phyloP scores from a whole-genome alignment of 2,888 invertebrate species.

The Ditylenchus weischeri region DNA sequence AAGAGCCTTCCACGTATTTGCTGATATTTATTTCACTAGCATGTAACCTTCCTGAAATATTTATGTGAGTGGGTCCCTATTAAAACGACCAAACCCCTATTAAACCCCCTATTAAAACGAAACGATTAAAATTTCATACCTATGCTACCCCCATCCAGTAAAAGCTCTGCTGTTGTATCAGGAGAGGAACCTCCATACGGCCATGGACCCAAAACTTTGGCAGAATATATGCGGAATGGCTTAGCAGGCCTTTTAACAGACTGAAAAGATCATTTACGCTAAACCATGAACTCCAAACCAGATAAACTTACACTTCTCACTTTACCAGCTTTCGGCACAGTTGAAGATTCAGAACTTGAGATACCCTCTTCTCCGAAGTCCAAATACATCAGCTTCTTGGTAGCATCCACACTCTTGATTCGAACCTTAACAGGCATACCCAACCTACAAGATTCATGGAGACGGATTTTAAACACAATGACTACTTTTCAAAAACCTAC shows the following conservation, averaged over 20 bases:
- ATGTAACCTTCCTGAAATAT: constrained; percentile 30
- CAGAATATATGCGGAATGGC: constrained; percentile 35
- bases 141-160: constrained; percentile 32
- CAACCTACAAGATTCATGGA: too few relatives aligned
- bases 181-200: constrained; percentile 30
- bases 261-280: too few relatives aligned
- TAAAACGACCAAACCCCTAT: too few relatives aligned
- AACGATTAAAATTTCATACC: constrained; percentile 13
- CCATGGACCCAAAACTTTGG: constrained; percentile 36
- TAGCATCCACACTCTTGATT: constrained; percentile 27
- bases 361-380: constrained; percentile 9
- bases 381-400: constrained; percentile 26
- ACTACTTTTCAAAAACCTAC: too few relatives aligned
- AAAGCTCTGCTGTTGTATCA: constrained; percentile 30
- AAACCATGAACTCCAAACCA: too few relatives aligned
- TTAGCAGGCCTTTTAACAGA: constrained; percentile 21
- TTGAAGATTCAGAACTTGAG: neutral
- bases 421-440: constrained; percentile 32
- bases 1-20: constrained; percentile 22
- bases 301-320: neutral
- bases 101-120: too few relatives aligned
- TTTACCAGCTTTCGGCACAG: too few relatives aligned
- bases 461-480: too few relatives aligned
- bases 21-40: constrained; percentile 30
- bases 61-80: too few relatives aligned